Evolutionary conservation across 2,797 vertebrate species (phyloP).

Genomic region (Argya squamiceps): DNA sequence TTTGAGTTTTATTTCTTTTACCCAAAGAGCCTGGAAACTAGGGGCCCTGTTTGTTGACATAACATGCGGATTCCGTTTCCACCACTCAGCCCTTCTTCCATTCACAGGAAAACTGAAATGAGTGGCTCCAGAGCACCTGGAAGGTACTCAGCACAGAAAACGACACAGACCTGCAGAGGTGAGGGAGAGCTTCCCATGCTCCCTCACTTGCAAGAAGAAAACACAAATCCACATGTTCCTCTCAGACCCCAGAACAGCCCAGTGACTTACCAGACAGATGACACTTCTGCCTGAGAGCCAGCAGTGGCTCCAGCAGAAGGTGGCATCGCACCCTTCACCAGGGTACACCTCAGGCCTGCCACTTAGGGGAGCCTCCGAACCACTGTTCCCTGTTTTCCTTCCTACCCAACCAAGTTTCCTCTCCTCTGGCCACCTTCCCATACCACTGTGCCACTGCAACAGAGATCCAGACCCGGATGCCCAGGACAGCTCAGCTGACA

Average conservation of each 20-base stretch:
- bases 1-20: not conserved
- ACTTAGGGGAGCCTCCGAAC: not conserved
- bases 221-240: not conserved
- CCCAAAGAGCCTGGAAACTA: not conserved
- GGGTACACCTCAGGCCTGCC: not conserved
- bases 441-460: not conserved
- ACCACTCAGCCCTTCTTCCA: not conserved
- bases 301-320: not conserved
- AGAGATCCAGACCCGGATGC: not conserved
- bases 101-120: not conserved
- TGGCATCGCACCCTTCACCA: not conserved
- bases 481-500: not conserved
- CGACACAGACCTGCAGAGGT: not conserved
- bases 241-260: not conserved
- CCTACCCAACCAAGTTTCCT: not conserved
- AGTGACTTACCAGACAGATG: not conserved
- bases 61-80: accelerated
- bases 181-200: not conserved
- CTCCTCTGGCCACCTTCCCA: not conserved
- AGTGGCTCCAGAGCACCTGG: not conserved
- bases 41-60: not conserved
- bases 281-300: not conserved
- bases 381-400: not conserved
- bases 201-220: not conserved
- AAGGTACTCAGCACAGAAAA: not conserved